Percentiles rank a stretch among this genome's conserved stretches.
Conservation (phyloP, 1,140 invertebrate species). For the Diuraphis noxia region DNA sequence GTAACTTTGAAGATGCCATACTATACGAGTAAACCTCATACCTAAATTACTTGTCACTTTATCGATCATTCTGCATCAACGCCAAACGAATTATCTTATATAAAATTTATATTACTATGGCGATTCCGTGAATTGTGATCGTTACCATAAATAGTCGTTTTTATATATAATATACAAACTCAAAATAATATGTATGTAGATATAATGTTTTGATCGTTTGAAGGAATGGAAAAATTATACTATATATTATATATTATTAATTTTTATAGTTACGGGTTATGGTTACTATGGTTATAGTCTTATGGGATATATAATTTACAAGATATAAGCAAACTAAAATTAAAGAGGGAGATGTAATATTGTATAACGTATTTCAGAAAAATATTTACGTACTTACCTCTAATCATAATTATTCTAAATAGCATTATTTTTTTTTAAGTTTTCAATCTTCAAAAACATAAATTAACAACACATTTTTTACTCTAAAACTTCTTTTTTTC, state of each 20-base stretch:
- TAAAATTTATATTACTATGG: neutral
- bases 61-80: neutral
- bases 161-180: neutral
- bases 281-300: too few relatives aligned
- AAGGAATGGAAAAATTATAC: neutral
- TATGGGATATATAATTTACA: too few relatives aligned
- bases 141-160: neutral
- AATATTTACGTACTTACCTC: too few relatives aligned
- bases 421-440: too few relatives aligned
- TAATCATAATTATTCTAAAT: too few relatives aligned
- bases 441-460: too few relatives aligned
- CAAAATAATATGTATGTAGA: neutral
- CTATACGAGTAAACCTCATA: neutral
- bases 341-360: too few relatives aligned
- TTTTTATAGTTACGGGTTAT: too few relatives aligned
- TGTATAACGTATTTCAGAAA: too few relatives aligned
- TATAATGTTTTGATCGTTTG: neutral
- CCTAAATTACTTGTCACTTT: neutral
- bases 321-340: too few relatives aligned
- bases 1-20: neutral
- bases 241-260: neutral
- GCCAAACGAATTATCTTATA: neutral
- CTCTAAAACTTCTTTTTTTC: too few relatives aligned
- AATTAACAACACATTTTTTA: too few relatives aligned
- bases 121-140: neutral